Conservation (phyloP, 2,888 invertebrate genomes). For the Melipona bicolor region DNA sequence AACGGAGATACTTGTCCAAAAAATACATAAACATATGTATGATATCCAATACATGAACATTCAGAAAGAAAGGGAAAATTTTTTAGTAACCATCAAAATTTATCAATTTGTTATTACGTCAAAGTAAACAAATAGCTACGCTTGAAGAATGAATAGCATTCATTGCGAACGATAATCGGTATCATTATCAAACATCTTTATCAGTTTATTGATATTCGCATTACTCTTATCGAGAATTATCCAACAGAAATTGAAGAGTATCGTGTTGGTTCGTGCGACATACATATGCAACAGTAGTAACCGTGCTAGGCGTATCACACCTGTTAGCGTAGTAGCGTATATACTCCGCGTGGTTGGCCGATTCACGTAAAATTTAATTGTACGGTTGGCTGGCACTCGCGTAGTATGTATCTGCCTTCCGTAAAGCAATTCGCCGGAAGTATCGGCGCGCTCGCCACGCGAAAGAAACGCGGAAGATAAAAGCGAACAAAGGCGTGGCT, state of each 20-base stretch:
- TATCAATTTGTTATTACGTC: not conserved
- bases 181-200: conserved; percentile 13
- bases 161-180: conserved; percentile 15
- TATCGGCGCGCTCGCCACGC: conserved; percentile 37
- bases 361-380: conserved; percentile 54
- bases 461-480: conserved; percentile 52
- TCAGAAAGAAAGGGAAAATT: not conserved
- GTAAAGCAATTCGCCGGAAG: conserved; percentile 56
- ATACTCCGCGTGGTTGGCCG: conserved; percentile 1
- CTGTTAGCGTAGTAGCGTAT: conserved; percentile 30
- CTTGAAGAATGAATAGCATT: not conserved
- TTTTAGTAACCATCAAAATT: not conserved
- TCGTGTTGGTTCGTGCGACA: not conserved
- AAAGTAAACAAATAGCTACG: not conserved
- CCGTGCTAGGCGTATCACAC: conserved; percentile 9
- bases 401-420: conserved; percentile 12
- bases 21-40: too few relatives aligned
- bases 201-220: conserved; percentile 15
- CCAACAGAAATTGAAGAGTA: not conserved
- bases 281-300: not conserved
- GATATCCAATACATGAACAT: too few relatives aligned
- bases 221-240: conserved; percentile 20
- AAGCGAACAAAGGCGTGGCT: conserved; percentile 63
- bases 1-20: not conserved
- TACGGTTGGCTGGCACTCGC: conserved; percentile 14